Conservation (phyloP, 2,113 vertebrate genomes). For the Saguinus imperator region DNA sequence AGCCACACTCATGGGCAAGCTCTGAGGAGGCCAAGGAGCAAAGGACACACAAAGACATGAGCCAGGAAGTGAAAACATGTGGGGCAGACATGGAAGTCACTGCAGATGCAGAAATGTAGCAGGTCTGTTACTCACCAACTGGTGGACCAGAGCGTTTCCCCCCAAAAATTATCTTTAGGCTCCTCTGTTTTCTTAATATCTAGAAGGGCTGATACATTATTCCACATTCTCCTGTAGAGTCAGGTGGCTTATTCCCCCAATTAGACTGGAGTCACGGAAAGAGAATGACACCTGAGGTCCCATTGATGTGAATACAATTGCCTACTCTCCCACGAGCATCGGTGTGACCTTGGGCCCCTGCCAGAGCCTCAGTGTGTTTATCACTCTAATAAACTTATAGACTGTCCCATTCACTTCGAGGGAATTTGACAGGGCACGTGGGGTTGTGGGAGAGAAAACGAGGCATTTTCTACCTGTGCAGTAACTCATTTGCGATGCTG, state of each 20-base stretch:
- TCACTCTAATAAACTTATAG: background rate
- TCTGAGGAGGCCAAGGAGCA: background rate
- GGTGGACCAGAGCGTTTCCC: background rate
- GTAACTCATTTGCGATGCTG: background rate
- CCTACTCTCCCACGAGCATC: background rate
- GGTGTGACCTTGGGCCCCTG: background rate
- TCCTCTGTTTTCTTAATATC: background rate
- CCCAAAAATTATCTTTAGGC: background rate
- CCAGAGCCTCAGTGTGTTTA: background rate
- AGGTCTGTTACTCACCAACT: background rate
- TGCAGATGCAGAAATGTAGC: background rate
- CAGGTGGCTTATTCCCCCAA: background rate
- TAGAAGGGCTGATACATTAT: background rate
- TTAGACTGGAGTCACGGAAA: background rate
- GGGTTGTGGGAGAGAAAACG: background rate
- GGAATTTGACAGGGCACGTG: background rate
- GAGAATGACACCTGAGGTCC: background rate
- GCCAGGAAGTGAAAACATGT: rapidly evolving
- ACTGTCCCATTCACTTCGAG: background rate
- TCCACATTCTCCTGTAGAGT: background rate
- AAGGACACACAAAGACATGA: rapidly evolving
- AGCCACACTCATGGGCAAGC: background rate
- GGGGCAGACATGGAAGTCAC: background rate
- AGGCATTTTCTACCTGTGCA: background rate
- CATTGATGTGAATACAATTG: rapidly evolving